These are phyloP conservation scores for Egretta garzetta DNA, from an alignment of 2,113 vertebrate genomes.

Conservation along the genomic window DNA sequence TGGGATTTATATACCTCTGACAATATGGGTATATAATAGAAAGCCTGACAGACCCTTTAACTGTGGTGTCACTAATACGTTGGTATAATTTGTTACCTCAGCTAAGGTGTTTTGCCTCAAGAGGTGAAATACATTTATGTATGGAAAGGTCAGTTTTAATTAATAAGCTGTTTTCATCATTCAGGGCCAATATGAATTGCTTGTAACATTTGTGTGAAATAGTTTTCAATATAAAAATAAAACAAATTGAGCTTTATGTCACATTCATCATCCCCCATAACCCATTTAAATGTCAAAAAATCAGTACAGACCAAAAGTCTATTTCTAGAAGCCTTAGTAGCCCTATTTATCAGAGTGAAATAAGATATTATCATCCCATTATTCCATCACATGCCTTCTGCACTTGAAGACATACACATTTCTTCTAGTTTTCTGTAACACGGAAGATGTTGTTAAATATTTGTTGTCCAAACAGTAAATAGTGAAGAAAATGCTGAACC, in stretches of 20 bases:
- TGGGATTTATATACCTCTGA: conserved; percentile 34
- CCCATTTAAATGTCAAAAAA: conserved; percentile 72
- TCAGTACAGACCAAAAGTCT: conserved; percentile 40
- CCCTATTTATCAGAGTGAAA: conserved; percentile 70
- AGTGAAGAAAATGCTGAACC: background rate
- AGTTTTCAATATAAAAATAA: conserved; percentile 72
- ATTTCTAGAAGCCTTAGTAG: conserved; percentile 57
- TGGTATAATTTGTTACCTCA: conserved; percentile 63
- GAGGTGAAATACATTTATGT: conserved; percentile 59
- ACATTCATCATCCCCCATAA: conserved; percentile 56
- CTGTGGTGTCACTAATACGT: conserved; percentile 26
- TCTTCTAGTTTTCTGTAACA: background rate
- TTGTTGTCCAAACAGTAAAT: conserved; percentile 2
- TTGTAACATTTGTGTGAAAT: conserved; percentile 65
- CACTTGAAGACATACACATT: conserved; percentile 1
- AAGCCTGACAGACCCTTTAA: conserved; percentile 48
- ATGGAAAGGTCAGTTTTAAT: conserved; percentile 69
- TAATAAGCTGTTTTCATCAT: conserved; percentile 68
- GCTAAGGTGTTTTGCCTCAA: conserved; percentile 56
- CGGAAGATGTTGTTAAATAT: conserved; percentile 33
- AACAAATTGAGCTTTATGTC: conserved; percentile 69
- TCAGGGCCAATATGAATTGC: conserved; percentile 58
- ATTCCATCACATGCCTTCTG: conserved; percentile 48
- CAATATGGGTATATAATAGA: conserved; percentile 42
- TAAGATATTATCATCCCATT: conserved; percentile 68